Percentiles rank a stretch among this genome's conserved stretches.
Conservation (phyloP, 2,113 vertebrate species). For the Ahaetulla prasina region DNA sequence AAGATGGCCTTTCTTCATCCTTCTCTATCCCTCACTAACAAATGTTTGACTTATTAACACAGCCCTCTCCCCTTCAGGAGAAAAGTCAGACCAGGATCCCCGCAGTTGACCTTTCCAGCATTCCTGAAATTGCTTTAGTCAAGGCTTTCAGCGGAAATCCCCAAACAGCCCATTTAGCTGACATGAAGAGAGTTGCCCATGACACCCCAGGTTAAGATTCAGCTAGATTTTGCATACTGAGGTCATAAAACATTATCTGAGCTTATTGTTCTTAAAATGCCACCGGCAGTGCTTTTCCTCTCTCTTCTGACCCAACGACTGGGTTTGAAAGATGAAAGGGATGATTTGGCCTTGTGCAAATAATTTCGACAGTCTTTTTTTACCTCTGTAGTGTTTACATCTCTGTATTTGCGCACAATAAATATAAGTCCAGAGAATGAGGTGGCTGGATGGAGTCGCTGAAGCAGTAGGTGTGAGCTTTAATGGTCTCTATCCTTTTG, state of each 20-base stretch:
- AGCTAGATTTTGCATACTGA: conserved; percentile 12
- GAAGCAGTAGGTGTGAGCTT: no score
- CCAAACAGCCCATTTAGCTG: conserved; percentile 53
- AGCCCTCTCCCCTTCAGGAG: conserved; percentile 36
- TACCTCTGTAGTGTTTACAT: not conserved
- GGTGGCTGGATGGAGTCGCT: no score
- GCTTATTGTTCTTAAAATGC: not conserved
- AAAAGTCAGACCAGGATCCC: conserved; percentile 28
- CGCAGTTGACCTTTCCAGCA: conserved; percentile 36
- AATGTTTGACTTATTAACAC: conserved; percentile 13
- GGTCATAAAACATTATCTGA: conserved; percentile 33
- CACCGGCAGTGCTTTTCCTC: not conserved
- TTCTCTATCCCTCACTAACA: conserved; percentile 33
- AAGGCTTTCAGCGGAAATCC: conserved; percentile 32
- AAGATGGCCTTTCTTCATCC: conserved; percentile 9
- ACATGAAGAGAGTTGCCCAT: conserved; percentile 19
- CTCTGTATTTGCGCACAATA: conserved; percentile 11
- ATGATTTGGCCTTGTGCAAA: not conserved
- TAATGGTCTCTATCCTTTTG: not conserved
- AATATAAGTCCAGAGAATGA: conserved; percentile 36
- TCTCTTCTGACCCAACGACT: not conserved
- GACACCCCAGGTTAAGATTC: conserved; percentile 36
- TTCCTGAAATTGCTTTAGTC: conserved; percentile 53
- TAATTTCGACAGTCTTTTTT: not conserved
- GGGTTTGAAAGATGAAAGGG: not conserved